Conservation (phyloP, 2,888 invertebrate species). For the Ectemnius cavifrons region DNA sequence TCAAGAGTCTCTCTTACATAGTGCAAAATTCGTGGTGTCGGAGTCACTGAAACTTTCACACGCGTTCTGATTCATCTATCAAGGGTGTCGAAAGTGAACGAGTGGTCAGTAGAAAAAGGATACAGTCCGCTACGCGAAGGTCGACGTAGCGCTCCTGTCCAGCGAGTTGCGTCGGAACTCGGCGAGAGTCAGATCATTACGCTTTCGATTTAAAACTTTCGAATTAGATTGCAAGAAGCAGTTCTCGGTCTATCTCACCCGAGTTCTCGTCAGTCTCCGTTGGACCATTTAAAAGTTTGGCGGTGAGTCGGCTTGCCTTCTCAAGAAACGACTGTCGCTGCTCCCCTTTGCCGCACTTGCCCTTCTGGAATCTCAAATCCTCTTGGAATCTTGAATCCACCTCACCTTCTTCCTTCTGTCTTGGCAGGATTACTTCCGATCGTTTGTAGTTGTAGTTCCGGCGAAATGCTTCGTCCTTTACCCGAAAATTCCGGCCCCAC, state of each 20-base stretch:
- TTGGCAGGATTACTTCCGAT: slow-evolving; percentile 45
- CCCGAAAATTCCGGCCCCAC: slow-evolving; percentile 11
- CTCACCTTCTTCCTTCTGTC: slow-evolving; percentile 15
- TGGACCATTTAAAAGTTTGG: slow-evolving; percentile 61
- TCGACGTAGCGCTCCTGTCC: neutral
- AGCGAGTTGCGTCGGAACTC: neutral
- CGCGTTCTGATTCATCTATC: too few species aligned
- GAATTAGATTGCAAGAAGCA: slow-evolving; percentile 66
- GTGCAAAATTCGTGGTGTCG: neutral
- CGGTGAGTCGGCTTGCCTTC: slow-evolving; percentile 37
- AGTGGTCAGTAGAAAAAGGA: too few species aligned
- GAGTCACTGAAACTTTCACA: too few species aligned
- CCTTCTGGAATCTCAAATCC: neutral
- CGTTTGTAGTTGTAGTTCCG: slow-evolving; percentile 44
- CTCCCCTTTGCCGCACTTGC: slow-evolving; percentile 18
- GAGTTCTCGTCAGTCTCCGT: slow-evolving; percentile 37
- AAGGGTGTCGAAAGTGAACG: too few species aligned
- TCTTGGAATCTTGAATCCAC: slow-evolving; percentile 16
- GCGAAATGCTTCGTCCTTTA: slow-evolving; percentile 28
- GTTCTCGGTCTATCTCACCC: neutral
- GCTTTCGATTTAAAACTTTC: slow-evolving; percentile 65
- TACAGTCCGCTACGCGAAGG: neutral
- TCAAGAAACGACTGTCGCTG: slow-evolving; percentile 19
- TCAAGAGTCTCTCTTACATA: neutral
- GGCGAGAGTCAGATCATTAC: slow-evolving; percentile 44